A percentile compares a stretch with the other conserved stretches of the same genome.
These are phyloP conservation scores for Leptocoma aspasia DNA, from an alignment of 2,113 vertebrate genomes.

Conservation along the genomic window DNA sequence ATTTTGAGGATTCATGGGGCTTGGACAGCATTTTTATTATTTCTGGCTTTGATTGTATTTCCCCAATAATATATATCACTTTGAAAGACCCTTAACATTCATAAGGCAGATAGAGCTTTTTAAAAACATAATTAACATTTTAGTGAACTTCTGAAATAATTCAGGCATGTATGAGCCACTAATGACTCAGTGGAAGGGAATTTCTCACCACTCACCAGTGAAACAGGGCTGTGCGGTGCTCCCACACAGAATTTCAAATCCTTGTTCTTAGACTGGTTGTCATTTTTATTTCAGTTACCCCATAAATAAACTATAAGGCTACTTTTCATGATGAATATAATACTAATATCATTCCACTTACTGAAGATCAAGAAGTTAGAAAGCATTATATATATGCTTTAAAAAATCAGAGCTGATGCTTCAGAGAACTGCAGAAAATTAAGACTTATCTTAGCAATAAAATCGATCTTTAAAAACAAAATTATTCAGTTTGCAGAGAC, in stretches of 20 bases:
- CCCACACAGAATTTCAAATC: not conserved
- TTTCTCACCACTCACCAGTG: not conserved
- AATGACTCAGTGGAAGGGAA: not conserved
- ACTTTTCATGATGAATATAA: not conserved
- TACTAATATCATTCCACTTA: not conserved
- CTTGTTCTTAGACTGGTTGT: not conserved
- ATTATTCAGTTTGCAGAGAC: not conserved
- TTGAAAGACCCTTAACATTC: not conserved
- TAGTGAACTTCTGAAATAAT: conserved; percentile 9
- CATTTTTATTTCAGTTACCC: not conserved
- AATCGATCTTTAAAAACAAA: not conserved
- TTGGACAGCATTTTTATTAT: not conserved
- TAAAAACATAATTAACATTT: not conserved
- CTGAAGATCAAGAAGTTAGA: not conserved
- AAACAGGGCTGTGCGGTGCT: not conserved
- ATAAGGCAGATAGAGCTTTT: not conserved
- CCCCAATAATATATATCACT: not conserved
- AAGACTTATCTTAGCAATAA: not conserved
- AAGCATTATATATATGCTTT: not conserved
- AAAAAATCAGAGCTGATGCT: not conserved
- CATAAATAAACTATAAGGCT: not conserved
- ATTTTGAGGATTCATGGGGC: not conserved
- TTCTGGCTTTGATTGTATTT: not conserved
- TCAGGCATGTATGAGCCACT: not conserved
- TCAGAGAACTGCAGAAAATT: not conserved